Evolutionary conservation across 2,888 invertebrate species (phyloP).

Genomic region (Lamellibrachia columna): DNA sequence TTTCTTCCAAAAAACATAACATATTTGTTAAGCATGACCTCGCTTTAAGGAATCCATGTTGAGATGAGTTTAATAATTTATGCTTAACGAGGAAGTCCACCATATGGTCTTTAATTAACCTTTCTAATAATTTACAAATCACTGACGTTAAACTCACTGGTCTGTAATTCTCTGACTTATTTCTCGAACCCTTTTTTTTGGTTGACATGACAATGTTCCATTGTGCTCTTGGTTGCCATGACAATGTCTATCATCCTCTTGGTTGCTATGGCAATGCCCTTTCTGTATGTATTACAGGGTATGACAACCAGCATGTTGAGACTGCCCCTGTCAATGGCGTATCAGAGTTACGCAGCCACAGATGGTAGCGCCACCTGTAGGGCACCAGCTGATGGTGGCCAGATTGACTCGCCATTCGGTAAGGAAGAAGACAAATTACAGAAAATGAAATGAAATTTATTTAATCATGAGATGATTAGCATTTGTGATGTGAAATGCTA

Average conservation of each 20-base stretch:
- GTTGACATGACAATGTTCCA: background rate
- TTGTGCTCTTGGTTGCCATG: background rate
- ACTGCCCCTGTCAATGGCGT: constrained; percentile 28
- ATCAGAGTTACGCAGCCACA: constrained; percentile 22
- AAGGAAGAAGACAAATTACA: background rate
- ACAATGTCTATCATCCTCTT: background rate
- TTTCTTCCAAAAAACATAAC: no score
- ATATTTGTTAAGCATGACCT: no score
- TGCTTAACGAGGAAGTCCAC: no score
- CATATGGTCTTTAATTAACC: no score
- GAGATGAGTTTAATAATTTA: no score
- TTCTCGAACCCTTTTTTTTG: no score
- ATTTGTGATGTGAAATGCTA: background rate
- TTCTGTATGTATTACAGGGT: constrained; percentile 29
- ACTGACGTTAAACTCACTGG: no score
- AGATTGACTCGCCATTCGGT: constrained; percentile 25
- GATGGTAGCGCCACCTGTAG: constrained; percentile 20
- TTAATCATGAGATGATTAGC: background rate
- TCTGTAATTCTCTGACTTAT: no score
- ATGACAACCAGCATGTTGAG: constrained; percentile 31
- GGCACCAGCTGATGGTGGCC: constrained; percentile 35
- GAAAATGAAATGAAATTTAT: background rate
- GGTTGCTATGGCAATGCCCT: background rate
- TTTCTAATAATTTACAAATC: no score
- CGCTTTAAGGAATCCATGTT: no score